Conservation (phyloP, 2,113 vertebrate species). For the Rhea pennata region DNA sequence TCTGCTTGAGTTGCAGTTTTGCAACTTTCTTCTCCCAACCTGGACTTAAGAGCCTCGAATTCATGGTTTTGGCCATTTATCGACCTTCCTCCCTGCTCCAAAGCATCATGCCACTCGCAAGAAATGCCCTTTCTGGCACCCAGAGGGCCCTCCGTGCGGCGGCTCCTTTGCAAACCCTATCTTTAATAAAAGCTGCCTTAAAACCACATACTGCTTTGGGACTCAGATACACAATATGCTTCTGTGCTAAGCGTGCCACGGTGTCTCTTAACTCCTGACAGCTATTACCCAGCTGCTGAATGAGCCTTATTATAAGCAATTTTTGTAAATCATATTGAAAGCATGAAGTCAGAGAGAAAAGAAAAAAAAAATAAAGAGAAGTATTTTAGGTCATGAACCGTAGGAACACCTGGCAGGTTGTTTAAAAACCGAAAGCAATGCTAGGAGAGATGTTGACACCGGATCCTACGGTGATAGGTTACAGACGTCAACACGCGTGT, state of each 20-base stretch:
- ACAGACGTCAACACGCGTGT: not conserved
- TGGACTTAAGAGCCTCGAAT: slow-evolving; percentile 1
- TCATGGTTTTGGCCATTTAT: not conserved
- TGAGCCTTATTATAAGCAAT: slow-evolving; percentile 69
- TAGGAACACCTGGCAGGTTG: slow-evolving; percentile 49
- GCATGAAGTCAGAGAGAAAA: slow-evolving; percentile 57
- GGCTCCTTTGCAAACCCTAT: not conserved
- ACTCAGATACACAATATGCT: slow-evolving; percentile 48
- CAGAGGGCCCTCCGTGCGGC: not conserved
- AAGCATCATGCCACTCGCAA: not conserved
- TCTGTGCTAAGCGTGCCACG: slow-evolving; percentile 63
- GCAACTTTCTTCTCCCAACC: not conserved
- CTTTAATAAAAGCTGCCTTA: not conserved
- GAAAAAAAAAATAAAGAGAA: not conserved
- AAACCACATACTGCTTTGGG: not conserved
- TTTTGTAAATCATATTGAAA: slow-evolving; percentile 70
- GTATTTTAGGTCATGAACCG: slow-evolving; percentile 52
- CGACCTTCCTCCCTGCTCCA: not conserved
- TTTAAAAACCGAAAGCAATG: not conserved
- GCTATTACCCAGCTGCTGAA: slow-evolving; percentile 74
- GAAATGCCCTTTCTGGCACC: not conserved
- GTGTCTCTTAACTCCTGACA: slow-evolving; percentile 70
- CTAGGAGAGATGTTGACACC: slow-evolving; percentile 59
- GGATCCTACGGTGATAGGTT: slow-evolving; percentile 49
- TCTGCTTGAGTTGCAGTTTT: too few species aligned